Evolutionary conservation across 2,888 invertebrate genomes (phyloP), one percentile per base, ranked within the genome.

Genomic region (Cerastis leucographa): DNA sequence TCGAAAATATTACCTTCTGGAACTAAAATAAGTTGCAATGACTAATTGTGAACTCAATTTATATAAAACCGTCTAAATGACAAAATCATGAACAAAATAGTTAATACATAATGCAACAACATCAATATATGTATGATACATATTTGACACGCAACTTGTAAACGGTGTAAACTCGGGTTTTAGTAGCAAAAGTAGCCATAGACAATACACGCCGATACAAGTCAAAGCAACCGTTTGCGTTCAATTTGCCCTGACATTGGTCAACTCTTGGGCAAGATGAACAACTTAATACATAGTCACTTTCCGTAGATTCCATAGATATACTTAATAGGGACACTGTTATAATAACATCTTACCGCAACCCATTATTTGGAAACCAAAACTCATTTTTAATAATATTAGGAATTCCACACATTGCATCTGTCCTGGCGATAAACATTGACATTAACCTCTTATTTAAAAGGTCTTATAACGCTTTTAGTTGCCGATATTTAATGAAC

Each of bases 351-450:
- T n/a, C n/a, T n/a, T n/a, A n/a, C n/a, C 29, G 67, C 25, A 29
- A 35, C 25, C n/a, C 11, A 54, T 44, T 35, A 19, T 64, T 59
- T 59, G 14, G 14, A 44, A 78, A 42, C 35, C 2, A 19, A 42
- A 40, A 9, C 12, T 61, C 17, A 11, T 22, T 40, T 51, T 51
- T 25, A 14, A 62, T 14, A 19, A 14, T 54, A 14, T 51, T 74
- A 29, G 7, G 62, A 62, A 40, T 54, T 77, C 74, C 74, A 77
- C 74, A 54, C 29, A 40, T 64, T 81, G 62, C 74, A 14, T 40
- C 29, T 22, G 17, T 19, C 40, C 22, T 59, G n/a, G 54, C n/a
- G 12, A n/a, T 54, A 54, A 54, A n/a, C n/a, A 54, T 54, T 54
- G n/a, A 54, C 11, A 9, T 3, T 54, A 5, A 54, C 6, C n/a